These are phyloP conservation scores for Pipistrellus nathusii DNA, from an alignment of 2,797 vertebrate genomes.

Conservation along the genomic window DNA sequence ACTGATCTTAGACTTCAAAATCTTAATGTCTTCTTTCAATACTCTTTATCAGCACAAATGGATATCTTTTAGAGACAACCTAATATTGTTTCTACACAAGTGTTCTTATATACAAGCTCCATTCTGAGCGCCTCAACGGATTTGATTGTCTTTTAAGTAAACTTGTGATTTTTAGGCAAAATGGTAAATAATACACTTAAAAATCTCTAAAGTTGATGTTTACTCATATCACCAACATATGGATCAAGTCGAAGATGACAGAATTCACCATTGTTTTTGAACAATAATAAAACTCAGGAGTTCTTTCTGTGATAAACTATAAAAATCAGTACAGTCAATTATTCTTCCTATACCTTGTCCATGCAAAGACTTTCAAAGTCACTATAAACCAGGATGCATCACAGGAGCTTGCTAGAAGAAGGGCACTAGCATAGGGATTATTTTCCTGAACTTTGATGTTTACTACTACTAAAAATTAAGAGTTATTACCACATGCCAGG, in stretches of 20 bases:
- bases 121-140: not conserved
- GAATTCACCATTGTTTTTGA: not conserved
- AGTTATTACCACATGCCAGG: not conserved
- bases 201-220: slow-evolving; percentile 12
- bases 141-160: slow-evolving; percentile 4
- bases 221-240: slow-evolving; percentile 15
- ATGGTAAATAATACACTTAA: not conserved
- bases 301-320: slow-evolving; percentile 23
- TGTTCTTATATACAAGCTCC: not conserved
- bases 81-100: slow-evolving; percentile 15
- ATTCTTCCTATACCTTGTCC: not conserved
- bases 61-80: not conserved
- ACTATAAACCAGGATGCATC: not conserved
- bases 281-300: slow-evolving; percentile 20
- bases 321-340: not conserved
- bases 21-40: slow-evolving; percentile 44
- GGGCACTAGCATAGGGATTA: not conserved
- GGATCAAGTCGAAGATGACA: not conserved
- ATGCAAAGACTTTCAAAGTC: not conserved
- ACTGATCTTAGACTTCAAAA: slow-evolving; percentile 57
- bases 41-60: slow-evolving; percentile 26
- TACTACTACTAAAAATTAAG: slow-evolving; percentile 53
- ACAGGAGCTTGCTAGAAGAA: not conserved
- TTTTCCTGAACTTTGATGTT: slow-evolving; percentile 31
- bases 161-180: not conserved